Evolutionary conservation across 2,113 vertebrate species (phyloP), one percentile per base, ranked within the genome.

Genomic region (Calcarius ornatus): DNA sequence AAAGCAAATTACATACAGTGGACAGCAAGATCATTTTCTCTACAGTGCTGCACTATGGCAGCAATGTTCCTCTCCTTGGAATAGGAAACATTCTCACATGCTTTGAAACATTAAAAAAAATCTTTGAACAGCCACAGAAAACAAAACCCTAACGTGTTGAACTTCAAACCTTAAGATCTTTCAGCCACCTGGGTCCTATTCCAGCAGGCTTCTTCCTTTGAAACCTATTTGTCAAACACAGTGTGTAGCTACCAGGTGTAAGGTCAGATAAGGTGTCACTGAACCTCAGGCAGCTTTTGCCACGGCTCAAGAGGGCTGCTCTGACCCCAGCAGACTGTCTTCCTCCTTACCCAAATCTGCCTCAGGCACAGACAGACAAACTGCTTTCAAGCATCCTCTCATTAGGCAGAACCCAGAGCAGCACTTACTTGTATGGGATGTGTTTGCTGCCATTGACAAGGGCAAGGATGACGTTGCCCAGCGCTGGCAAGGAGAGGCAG

Each of bases 401-500:
- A 28, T 30, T 30, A 81, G 56, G 64, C 40, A 25, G 16, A 68
- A 12, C n/a, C 40, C 0, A 61, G 51, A 73, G 8, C 23, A 88
- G 11, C 81, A 96, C 98, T 97, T 98, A 99, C 99, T 99, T 99
- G 98, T 99, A 99, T 0, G 99, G 99, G 96, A 99, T 99, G 97
- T 99, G 99, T 82, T 99, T 99, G 98, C 99, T 99, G 87, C 99
- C 99, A 5, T 99, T 99, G 98, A 99, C 99, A n/a, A 99, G 98
- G 61, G 99, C 99, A 2, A 99, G 98, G 97, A 99, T 99, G 97
- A 99, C 99, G 15, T 99, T 99, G 64, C 99, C 99, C 75, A 99
- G 98, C 12, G 99, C 99, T 5, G 99, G 99, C 81, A 99, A 96
- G 0, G 99, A 99, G 37, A 99, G 98, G 70, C 99, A 99, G 73